Conservation (phyloP, 2,797 vertebrate genomes). For the Clarias laeviceps region DNA sequence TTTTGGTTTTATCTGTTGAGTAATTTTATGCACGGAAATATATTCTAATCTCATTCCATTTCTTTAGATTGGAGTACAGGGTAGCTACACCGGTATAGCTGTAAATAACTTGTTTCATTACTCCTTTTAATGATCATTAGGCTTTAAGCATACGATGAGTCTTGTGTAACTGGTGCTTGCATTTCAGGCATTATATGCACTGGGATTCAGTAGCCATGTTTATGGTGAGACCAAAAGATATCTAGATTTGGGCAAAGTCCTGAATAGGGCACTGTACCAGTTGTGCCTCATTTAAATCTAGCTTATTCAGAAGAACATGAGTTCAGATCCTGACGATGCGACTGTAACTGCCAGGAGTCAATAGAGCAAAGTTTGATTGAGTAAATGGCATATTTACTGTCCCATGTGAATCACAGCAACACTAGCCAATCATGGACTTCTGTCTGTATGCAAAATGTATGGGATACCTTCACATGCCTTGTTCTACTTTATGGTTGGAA, state of each 20-base stretch:
- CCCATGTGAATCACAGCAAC: neutral
- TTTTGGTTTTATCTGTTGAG: neutral
- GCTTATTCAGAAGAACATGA: neutral
- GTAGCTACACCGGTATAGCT: neutral
- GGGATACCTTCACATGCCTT: neutral
- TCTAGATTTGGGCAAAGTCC: neutral
- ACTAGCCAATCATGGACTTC: neutral
- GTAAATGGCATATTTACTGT: neutral
- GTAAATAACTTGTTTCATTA: neutral
- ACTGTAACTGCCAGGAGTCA: neutral
- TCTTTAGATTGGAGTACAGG: neutral
- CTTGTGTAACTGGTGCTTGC: neutral
- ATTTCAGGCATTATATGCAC: neutral
- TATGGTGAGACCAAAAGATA: neutral
- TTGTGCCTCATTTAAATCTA: constrained; percentile 3
- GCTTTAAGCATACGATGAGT: neutral
- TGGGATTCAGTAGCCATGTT: neutral
- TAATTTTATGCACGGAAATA: neutral
- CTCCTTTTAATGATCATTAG: neutral
- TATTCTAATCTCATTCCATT: neutral
- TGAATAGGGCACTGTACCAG: neutral
- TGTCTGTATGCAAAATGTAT: neutral
- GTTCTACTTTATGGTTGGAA: neutral
- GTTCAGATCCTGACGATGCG: neutral
- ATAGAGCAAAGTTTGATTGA: neutral